Percentiles rank a stretch among this genome's conserved stretches.
Evolutionary conservation across 2,113 vertebrate genomes (phyloP).

Genomic region (Petrocephalus zakoni): DNA sequence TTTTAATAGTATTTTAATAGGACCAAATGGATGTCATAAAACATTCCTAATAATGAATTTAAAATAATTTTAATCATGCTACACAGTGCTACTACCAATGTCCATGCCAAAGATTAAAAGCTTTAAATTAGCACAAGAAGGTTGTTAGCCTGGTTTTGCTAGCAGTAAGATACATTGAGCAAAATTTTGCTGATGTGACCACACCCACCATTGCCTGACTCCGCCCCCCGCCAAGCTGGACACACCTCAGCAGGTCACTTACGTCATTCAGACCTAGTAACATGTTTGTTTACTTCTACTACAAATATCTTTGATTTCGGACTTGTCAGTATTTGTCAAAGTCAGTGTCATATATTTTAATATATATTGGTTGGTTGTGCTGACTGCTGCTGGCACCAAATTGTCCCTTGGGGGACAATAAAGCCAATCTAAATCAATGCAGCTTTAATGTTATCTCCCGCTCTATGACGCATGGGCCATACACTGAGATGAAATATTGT

Average conservation of each 20-base stretch:
- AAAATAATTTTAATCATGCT: background rate
- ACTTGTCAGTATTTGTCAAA: background rate
- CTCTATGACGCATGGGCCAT: background rate
- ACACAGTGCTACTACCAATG: background rate
- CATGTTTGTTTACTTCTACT: background rate
- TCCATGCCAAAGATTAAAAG: background rate
- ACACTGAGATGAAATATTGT: background rate
- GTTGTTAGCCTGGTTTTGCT: background rate
- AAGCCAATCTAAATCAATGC: background rate
- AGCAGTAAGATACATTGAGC: background rate
- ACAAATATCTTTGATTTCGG: background rate
- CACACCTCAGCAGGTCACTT: background rate
- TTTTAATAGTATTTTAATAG: background rate
- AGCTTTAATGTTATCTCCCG: background rate
- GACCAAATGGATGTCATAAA: background rate
- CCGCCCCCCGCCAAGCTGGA: background rate
- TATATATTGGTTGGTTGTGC: background rate
- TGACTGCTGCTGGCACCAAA: background rate
- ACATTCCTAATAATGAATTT: background rate
- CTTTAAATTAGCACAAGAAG: background rate
- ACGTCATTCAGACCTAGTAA: background rate
- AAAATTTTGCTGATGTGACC: background rate
- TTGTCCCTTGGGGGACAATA: background rate
- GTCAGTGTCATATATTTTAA: background rate
- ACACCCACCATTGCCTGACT: background rate